phyloP scores from a whole-genome alignment of 2,797 vertebrate species.

The Lithobates sylvaticus region DNA sequence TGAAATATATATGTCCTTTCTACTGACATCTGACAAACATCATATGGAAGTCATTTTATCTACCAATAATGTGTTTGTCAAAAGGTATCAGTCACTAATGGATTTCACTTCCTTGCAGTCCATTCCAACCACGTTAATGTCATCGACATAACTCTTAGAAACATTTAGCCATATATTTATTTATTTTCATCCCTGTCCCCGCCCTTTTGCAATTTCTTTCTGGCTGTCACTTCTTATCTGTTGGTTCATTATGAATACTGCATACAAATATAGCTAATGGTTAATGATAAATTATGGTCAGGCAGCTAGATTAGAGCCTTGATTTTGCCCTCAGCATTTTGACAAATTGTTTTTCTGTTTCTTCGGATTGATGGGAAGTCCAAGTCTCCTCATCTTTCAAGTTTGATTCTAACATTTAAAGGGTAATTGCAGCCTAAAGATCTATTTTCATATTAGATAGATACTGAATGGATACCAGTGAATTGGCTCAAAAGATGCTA shows the following conservation, averaged over 20 bases:
- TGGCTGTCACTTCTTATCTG: constrained; percentile 64
- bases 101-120: constrained; percentile 73
- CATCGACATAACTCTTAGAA: constrained; percentile 73
- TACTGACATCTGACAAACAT: constrained; percentile 89
- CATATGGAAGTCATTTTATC: constrained; percentile 89
- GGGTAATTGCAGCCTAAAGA: neutral
- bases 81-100: constrained; percentile 83
- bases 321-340: constrained; percentile 47
- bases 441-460: no score
- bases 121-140: constrained; percentile 73
- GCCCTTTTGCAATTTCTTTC: constrained; percentile 56
- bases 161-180: constrained; percentile 58
- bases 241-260: constrained; percentile 24
- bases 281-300: constrained; percentile 7
- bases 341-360: constrained; percentile 26
- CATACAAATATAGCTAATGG: constrained; percentile 35
- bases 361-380: neutral
- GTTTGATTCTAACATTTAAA: neutral
- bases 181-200: constrained; percentile 48
- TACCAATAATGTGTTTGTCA: constrained; percentile 88
- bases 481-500: neutral
- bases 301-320: neutral
- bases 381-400: neutral
- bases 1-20: constrained; percentile 86
- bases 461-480: neutral